A percentile compares a stretch with the other conserved stretches of the same genome.
Conservation (phyloP, 2,888 invertebrate genomes). For the Drosophila anceps region DNA sequence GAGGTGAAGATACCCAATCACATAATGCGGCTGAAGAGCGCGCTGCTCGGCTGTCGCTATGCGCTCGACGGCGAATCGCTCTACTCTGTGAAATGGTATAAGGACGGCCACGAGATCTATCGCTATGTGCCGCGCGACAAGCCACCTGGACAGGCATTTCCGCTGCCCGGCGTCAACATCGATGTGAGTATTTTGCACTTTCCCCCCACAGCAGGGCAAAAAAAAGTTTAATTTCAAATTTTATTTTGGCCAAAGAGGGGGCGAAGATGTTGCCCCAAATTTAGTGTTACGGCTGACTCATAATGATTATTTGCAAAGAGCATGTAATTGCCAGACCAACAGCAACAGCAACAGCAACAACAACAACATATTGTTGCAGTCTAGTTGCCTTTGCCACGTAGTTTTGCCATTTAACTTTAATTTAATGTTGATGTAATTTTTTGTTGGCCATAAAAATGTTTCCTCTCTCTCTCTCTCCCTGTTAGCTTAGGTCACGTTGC, state of each 20-base stretch:
- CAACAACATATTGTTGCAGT: conserved; percentile 35
- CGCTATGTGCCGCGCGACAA: conserved; percentile 93
- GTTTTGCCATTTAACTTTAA: conserved; percentile 81
- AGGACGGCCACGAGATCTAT: conserved; percentile 95
- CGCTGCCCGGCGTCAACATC: conserved; percentile 92
- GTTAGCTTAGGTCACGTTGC: conserved; percentile 71
- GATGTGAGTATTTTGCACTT: conserved; percentile 89
- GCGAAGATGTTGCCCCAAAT: conserved; percentile 40
- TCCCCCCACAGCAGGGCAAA: conserved; percentile 1
- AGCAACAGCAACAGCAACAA: conserved; percentile 14
- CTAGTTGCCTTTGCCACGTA: conserved; percentile 65
- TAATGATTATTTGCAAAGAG: conserved; percentile 77
- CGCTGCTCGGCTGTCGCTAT: conserved; percentile 92
- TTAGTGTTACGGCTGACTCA: conserved; percentile 73
- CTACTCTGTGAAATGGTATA: conserved; percentile 97
- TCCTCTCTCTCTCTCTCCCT: neutral
- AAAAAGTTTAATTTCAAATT: conserved; percentile 78
- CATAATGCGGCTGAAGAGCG: conserved; percentile 92
- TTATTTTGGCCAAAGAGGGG: conserved; percentile 50
- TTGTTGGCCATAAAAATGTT: conserved; percentile 73
- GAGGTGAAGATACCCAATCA: conserved; percentile 93
- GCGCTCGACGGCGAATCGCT: conserved; percentile 92
- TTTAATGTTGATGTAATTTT: conserved; percentile 79
- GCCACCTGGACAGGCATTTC: conserved; percentile 92
- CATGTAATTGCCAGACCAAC: conserved; percentile 70